Conservation (phyloP, 2,113 vertebrate species). For the Nesospiza acunhae region DNA sequence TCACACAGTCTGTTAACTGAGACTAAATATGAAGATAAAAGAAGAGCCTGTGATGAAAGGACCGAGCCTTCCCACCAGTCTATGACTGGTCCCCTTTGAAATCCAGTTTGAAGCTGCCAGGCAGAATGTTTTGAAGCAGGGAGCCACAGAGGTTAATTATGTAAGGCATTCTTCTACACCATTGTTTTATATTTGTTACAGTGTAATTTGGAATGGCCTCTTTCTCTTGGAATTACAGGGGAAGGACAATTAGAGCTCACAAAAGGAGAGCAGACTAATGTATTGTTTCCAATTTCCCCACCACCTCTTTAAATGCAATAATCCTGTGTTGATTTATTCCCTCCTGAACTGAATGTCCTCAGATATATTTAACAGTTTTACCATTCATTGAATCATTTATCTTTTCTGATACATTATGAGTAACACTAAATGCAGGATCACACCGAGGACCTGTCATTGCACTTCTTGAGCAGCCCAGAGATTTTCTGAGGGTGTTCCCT, state of each 20-base stretch:
- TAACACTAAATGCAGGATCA: background rate
- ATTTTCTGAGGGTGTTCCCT: background rate
- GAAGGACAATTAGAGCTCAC: background rate
- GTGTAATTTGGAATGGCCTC: background rate
- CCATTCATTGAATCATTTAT: background rate
- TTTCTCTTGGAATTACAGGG: background rate
- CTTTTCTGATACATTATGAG: background rate
- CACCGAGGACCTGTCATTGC: background rate
- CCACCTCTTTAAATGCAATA: background rate
- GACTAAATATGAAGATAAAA: background rate
- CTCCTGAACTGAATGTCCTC: background rate
- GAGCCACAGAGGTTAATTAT: slow-evolving; percentile 2
- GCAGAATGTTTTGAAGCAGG: background rate
- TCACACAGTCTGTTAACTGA: background rate
- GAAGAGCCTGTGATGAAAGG: background rate
- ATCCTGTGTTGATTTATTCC: background rate
- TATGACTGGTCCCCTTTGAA: background rate
- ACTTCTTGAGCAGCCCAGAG: background rate
- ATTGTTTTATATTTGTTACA: background rate
- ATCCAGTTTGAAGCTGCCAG: background rate
- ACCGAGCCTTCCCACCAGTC: background rate
- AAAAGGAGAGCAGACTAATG: slow-evolving; percentile 2
- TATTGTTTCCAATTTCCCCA: background rate
- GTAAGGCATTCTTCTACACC: background rate
- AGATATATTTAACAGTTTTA: background rate